These are phyloP conservation scores for Lithobates sylvaticus DNA, from an alignment of 2,797 vertebrate genomes.

Conservation along the genomic window DNA sequence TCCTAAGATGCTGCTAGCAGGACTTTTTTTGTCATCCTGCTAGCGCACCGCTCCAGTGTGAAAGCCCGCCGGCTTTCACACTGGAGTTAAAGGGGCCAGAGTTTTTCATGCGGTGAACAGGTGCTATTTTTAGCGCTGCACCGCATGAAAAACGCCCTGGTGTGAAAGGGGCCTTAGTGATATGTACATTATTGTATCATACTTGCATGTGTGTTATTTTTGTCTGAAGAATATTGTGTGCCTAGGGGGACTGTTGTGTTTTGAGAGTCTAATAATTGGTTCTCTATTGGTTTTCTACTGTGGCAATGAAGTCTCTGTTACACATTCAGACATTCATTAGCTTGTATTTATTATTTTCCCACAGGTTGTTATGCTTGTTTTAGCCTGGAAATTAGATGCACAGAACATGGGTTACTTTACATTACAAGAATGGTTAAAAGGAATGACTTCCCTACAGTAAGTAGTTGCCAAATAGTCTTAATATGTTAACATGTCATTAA, in stretches of 20 bases:
- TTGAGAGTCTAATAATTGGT: not conserved
- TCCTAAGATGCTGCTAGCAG: too few relatives aligned
- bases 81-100: too few relatives aligned
- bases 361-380: conserved; percentile 98
- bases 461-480: conserved; percentile 65
- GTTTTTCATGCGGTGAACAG: too few relatives aligned
- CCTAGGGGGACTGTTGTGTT: not conserved
- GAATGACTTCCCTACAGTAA: conserved; percentile 98
- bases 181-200: not conserved
- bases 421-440: conserved; percentile 97
- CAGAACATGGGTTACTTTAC: conserved; percentile 99
- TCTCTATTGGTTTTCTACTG: not conserved
- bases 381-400: conserved; percentile 98
- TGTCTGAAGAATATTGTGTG: not conserved
- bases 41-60: too few relatives aligned
- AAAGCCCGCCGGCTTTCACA: too few relatives aligned
- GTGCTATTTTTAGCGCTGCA: too few relatives aligned
- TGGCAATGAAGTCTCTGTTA: not conserved
- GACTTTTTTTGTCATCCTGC: too few relatives aligned
- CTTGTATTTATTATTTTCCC: conserved; percentile 55
- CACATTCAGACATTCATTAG: not conserved
- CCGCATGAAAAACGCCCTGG: too few relatives aligned
- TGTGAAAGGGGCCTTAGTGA: too few relatives aligned
- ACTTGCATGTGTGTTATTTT: not conserved
- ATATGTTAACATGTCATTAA: not conserved